Evolutionary conservation across 2,888 invertebrate genomes (phyloP), one percentile per base, ranked within the genome.

Genomic region (Aethes cnicana): DNA sequence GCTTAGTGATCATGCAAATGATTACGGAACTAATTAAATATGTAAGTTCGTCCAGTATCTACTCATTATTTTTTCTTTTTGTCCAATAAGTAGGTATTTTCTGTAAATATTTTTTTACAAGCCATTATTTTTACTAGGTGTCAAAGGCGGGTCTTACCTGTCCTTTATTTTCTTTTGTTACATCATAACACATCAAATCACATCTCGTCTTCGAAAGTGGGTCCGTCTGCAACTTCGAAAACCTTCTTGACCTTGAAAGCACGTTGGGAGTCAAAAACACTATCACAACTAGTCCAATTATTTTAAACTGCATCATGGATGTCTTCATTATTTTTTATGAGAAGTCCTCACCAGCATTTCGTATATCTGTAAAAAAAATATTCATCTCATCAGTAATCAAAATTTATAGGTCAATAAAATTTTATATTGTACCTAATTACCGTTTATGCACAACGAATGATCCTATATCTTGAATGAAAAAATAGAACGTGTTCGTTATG

Each of bases 131-230:
- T n/a, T n/a, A n/a, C n/a, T n/a, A n/a, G n/a, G n/a, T n/a, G n/a
- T n/a, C n/a, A n/a, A n/a, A n/a, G n/a, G n/a, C n/a, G n/a, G n/a
- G n/a, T n/a, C 56, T 79, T 58, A 90, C 90, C 80, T 79, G 69
- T n/a, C 73, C 60, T 63, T 73, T 89, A 7, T 62, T 72, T 18
- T 85, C 82, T 55, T 82, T 81, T 56, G 65, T 77, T 30, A 74
- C 73, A 25, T 87, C 86, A 60, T 84, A 84, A 67, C 93, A 93
- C 58, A 85, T 83, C 12, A 92, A 84, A 59, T 92, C 92, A 69
- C 93, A 93, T 57, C 92, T 85, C n/a, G 92, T 91, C 47, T 91
- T 91, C 43, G 91, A 86, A 53, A 93, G 72, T 8, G 91, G 89
- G 53, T 91, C 91, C 21, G 85, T 77, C 59, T 89, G 82, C 36